phyloP scores from a whole-genome alignment of 1,140 invertebrate genomes.

The Anastrepha ludens region DNA sequence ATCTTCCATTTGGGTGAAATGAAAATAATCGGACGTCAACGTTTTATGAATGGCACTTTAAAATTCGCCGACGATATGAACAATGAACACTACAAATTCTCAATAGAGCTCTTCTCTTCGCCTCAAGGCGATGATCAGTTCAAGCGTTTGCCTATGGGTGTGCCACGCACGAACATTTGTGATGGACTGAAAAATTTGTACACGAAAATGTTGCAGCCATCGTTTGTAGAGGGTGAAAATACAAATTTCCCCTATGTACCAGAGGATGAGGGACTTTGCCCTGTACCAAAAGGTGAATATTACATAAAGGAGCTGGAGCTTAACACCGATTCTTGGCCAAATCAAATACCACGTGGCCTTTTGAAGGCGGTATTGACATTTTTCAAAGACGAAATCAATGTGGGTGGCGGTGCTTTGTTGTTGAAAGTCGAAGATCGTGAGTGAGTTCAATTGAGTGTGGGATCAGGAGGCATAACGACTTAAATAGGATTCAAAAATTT shows the following conservation, averaged over 20 bases:
- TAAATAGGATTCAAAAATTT: no score
- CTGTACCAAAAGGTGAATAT: slow-evolving; percentile 66
- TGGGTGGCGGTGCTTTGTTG: neutral
- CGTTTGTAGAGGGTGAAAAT: slow-evolving; percentile 62
- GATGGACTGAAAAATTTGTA: slow-evolving; percentile 71
- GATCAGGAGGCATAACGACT: no score
- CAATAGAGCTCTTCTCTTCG: slow-evolving; percentile 66
- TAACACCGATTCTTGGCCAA: slow-evolving; percentile 67
- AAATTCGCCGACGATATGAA: slow-evolving; percentile 65
- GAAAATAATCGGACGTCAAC: slow-evolving; percentile 62
- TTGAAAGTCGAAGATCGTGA: slow-evolving; percentile 29
- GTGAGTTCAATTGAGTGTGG: neutral
- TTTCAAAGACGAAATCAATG: slow-evolving; percentile 35
- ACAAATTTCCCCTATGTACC: slow-evolving; percentile 65
- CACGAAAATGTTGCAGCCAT: slow-evolving; percentile 67
- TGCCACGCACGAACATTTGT: slow-evolving; percentile 65
- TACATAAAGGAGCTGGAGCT: slow-evolving; percentile 65
- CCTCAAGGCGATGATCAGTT: slow-evolving; percentile 67
- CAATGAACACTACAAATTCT: slow-evolving; percentile 64
- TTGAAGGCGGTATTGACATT: slow-evolving; percentile 60
- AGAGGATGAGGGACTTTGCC: slow-evolving; percentile 66
- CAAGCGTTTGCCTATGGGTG: slow-evolving; percentile 67
- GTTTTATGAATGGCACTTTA: slow-evolving; percentile 65
- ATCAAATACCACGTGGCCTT: slow-evolving; percentile 67
- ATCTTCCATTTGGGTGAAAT: slow-evolving; percentile 61